Base-by-base conservation (phyloP, 2,888 invertebrate genomes). In the Hypercompe scribonia region DNA sequence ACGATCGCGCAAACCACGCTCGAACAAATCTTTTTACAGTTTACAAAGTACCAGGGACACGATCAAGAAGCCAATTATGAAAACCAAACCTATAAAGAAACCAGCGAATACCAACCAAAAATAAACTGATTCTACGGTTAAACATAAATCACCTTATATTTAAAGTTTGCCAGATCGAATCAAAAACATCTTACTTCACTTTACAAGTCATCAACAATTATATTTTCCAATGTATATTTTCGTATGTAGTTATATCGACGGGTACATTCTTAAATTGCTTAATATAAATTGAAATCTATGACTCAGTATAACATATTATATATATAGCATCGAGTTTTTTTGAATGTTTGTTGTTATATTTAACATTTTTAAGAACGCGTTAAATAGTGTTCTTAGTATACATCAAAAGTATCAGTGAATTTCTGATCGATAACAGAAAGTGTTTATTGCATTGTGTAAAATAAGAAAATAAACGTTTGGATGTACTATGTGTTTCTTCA, bases 1-100 rank as follows among this genome's bases (percentile, higher is more conserved):
- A 97, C 97, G 65, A 97, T 98, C 69, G 97, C 97, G 71, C 98
- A 98, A 91, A 98, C 98, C 0, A 97, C 97, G 0, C 92, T 98
- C 54, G 98, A 98, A 90, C 98, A 98, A 93, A 97, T 98, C 79
- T 97, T 97, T 90, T 89, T 97, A 68, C 96, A 96, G 80, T 97
- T 97, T 86, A 97, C 97, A 1, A 97, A 97, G 81, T 95, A 95
- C 76, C 95, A 95, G 81, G 84, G 84, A 50, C 83, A 46, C 15
- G 61, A 61, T 5, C 61, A 15, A 1, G 18, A 5, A 15, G 18
- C 13, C 5, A 61, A 15, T 18, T 0, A 28, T 2, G 58, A 58
- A 28, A 28, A 58, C 4, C 58, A 58, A 58, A n/a, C 11, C n/a
- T 54, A 11, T n/a, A n/a, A 5, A 54, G n/a, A 54, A 54, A n/a